These are phyloP conservation scores for Lithophane leautieri DNA, from an alignment of 2,888 invertebrate species.

Conservation along the genomic window DNA sequence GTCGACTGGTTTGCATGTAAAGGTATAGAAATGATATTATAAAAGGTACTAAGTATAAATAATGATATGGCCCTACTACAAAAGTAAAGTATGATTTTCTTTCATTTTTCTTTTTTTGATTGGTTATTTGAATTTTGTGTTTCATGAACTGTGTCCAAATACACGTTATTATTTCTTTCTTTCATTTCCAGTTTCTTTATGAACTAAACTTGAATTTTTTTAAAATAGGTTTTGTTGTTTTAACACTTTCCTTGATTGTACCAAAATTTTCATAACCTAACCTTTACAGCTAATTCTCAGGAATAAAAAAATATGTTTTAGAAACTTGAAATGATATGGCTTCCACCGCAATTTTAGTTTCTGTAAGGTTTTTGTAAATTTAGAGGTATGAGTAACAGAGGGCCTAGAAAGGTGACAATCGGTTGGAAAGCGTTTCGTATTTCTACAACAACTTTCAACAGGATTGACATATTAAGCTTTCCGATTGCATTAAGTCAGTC, in stretches of 20 bases:
- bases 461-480: too few relatives aligned
- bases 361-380: neutral
- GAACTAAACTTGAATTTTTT: neutral
- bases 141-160: too few relatives aligned
- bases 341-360: neutral
- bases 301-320: neutral
- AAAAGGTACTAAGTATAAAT: neutral
- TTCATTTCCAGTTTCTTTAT: neutral
- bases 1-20: neutral
- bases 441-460: too few relatives aligned
- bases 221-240: neutral
- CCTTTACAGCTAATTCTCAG: neutral
- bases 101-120: neutral
- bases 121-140: too few relatives aligned
- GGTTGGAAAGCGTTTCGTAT: too few relatives aligned
- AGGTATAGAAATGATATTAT: neutral
- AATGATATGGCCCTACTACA: neutral
- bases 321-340: neutral
- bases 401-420: too few relatives aligned
- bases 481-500: too few relatives aligned
- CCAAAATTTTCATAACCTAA: neutral
- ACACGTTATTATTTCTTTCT: too few relatives aligned
- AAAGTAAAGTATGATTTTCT: neutral
- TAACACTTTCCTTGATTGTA: neutral
- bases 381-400: too few relatives aligned